Evolutionary conservation across 2,888 invertebrate genomes (phyloP).

Genomic region (Acanthosepion pharaonis): DNA sequence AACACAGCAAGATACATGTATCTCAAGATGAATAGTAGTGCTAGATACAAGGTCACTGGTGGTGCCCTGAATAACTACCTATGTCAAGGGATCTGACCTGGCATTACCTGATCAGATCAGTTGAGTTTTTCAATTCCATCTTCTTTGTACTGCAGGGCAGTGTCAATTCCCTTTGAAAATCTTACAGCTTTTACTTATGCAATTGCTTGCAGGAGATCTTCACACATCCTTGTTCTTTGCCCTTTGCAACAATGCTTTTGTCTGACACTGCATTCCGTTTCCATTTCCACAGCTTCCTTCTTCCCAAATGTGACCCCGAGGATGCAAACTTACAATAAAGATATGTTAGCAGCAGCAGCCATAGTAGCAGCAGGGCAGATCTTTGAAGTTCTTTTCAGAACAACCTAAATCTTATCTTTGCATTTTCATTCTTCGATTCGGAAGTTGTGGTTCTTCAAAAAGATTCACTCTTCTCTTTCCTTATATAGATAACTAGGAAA

Average conservation of each 20-base stretch:
- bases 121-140: not conserved
- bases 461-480: not conserved
- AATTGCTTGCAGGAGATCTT: not conserved
- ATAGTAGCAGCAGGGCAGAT: not conserved
- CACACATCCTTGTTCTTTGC: conserved; percentile 2
- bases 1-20: not conserved
- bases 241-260: conserved; percentile 33
- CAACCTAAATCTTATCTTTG: not conserved
- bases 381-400: not conserved
- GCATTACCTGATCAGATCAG: not conserved
- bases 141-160: not conserved
- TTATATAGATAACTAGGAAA: not conserved
- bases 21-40: not conserved
- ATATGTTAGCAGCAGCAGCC: not conserved
- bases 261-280: not conserved
- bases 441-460: not conserved
- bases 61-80: not conserved
- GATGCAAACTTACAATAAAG: conserved; percentile 25
- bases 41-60: not conserved
- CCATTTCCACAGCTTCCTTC: not conserved
- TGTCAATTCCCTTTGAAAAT: conserved; percentile 21
- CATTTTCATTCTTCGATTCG: not conserved
- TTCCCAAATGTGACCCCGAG: not conserved
- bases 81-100: conserved; percentile 12
- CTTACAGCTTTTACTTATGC: not conserved